A percentile compares a stretch with the other conserved stretches of the same genome.
phyloP scores from a whole-genome alignment of 2,113 vertebrate species.

The Stegostoma tigrinum region DNA sequence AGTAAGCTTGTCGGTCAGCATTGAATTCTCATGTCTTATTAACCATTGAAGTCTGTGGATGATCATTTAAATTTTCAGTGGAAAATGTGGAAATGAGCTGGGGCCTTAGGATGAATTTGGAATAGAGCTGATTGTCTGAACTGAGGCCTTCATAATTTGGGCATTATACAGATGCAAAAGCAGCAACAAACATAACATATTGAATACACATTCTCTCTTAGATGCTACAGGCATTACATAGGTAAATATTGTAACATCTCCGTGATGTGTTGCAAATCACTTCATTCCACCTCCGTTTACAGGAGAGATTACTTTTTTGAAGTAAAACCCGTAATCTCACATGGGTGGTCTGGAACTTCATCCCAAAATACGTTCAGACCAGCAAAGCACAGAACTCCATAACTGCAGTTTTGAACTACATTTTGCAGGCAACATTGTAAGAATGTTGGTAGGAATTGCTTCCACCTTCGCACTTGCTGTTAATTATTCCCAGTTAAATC shows the following conservation, averaged over 20 bases:
- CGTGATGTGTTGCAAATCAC: background rate
- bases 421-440: background rate
- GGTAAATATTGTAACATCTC: background rate
- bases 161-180: background rate
- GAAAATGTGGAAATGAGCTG: background rate
- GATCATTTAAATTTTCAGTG: background rate
- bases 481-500: conserved; percentile 1
- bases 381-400: background rate
- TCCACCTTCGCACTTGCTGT: background rate
- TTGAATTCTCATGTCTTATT: background rate
- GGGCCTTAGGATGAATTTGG: background rate
- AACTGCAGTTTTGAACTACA: background rate
- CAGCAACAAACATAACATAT: background rate
- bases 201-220: background rate
- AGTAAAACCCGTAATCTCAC: background rate
- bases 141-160: background rate
- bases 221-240: background rate
- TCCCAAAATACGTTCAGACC: background rate
- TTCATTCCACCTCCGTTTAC: background rate
- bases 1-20: too few species aligned
- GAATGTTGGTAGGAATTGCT: background rate
- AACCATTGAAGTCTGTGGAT: background rate
- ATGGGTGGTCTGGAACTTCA: background rate
- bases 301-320: background rate
- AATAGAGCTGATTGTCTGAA: background rate